Evolutionary conservation across 1,140 invertebrate genomes (phyloP), one percentile per base, ranked within the genome.

Genomic region (Agrypnia vestita): DNA sequence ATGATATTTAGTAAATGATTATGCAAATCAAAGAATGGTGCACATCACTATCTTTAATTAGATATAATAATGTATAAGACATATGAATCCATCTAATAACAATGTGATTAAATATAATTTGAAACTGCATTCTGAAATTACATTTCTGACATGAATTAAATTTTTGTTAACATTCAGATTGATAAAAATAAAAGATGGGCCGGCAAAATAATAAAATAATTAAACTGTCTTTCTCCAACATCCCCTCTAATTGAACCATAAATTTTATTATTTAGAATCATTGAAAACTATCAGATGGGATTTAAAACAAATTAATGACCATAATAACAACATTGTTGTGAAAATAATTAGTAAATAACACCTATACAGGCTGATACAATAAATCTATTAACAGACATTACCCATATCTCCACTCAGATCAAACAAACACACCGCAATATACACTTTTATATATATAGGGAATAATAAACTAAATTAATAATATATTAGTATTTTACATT

Each of bases 401-500:
- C 8, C 53, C 53, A 56, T 56, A 35, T 56, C 53, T 17, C n/a
- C 53, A 17, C n/a, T 56, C 53, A 56, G 25, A 35, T 6, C 25
- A 35, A 8, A 0, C 62, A 67, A 44, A 44, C 43, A 47, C n/a
- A 47, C 43, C 62, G 44, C 44, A 67, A 67, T 67, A 67, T 67
- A 67, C 62, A 67, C 21, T 15, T n/a, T 64, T 13, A 64, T 15
- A 64, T n/a, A n/a, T 35, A 56, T 56, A 56, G n/a, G 17, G 53
- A 56, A 56, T 17, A n/a, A 53, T 53, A 56, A 56, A n/a, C 17
- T 56, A 17, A 56, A n/a, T 8, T 56, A 56, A 15, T 51, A 15
- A 35, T 35, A 35, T 35, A 17, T 43, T 67, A 67, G 35, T 67
- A 67, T 67, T 47, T 67, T 67, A 67, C 62, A 67, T 67, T 46